phyloP scores from a whole-genome alignment of 1,140 invertebrate genomes.

The Dreissena polymorpha region DNA sequence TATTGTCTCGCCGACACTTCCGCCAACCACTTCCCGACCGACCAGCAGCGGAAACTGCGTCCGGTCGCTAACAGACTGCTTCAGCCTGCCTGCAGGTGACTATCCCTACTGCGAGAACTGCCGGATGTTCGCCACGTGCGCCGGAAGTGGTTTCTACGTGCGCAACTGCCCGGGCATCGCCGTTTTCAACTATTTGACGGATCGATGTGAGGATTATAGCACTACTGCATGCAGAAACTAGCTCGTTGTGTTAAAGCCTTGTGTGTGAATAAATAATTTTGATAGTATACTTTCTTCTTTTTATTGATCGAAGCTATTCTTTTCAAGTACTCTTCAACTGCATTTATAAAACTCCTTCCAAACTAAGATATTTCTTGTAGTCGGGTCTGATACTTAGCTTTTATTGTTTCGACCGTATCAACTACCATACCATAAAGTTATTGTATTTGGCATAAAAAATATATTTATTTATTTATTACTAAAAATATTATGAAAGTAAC shows the following conservation, averaged over 20 bases:
- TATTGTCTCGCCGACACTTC: not conserved
- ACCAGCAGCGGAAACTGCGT: conserved; percentile 39
- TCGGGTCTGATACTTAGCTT: no score
- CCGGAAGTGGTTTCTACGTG: conserved; percentile 52
- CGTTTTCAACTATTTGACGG: conserved; percentile 19
- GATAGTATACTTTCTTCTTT: no score
- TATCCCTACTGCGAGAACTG: conserved; percentile 52
- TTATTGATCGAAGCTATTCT: no score
- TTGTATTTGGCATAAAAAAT: not conserved
- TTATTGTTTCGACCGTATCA: no score
- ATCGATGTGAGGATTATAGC: conserved; percentile 34
- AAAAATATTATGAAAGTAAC: no score
- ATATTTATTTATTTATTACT: no score
- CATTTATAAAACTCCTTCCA: no score
- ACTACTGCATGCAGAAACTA: not conserved
- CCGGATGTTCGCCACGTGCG: conserved; percentile 55
- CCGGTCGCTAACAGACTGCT: conserved; percentile 33
- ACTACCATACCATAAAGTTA: not conserved
- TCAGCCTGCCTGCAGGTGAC: conserved; percentile 17
- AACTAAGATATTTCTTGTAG: no score
- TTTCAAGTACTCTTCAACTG: no score
- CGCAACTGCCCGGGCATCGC: conserved; percentile 27
- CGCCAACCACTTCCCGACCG: not conserved
- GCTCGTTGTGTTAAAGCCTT: no score
- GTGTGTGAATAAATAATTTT: no score